Evolutionary conservation across 2,888 invertebrate genomes (phyloP), one percentile per base, ranked within the genome.

Genomic region (Pyrgus malvae): DNA sequence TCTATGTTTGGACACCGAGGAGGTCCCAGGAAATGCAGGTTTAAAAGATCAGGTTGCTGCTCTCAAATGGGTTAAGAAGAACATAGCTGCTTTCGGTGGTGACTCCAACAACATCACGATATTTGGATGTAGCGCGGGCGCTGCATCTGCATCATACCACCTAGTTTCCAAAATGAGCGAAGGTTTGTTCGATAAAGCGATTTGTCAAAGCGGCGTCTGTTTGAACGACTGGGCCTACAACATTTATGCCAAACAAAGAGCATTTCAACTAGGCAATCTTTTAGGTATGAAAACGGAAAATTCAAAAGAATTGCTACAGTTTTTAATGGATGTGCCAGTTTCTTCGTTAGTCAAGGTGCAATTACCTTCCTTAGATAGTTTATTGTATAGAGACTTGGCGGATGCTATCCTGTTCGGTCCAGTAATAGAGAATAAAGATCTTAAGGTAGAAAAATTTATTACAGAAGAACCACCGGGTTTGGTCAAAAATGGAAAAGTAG

Each of bases 31-130:
- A 1, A 91, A 91, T 51, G 90, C 90, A 2, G 91, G 91, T 0
- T 63, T 91, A 41, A 91, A 89, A 70, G 91, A 91, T 59, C 90
- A 90, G 71, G 85, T 83, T 0, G 78, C 84, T n/a, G 91, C 89
- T n/a, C 61, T 91, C 29, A 79, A 76, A 64, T 91, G 91, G 91
- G 78, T 91, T 0, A 87, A 83, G 55, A 72, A 72, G 16, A 91
- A 91, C 62, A 86, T 91, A 38, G 56, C 67, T 5, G 74, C 69
- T 7, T 91, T 91, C 54, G 87, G 89, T 1, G 91, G 91, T 1
- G 85, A 90, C 62, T 56, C 75, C 1, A 65, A 81, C 35, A 88
- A 86, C 57, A 68, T 90, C 2, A 90, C 90, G 0, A 78, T 91
- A 17, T 90, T 90, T 59, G 91, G 91, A 1, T 88, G 89, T 61